Conservation (phyloP, 2,888 invertebrate species). For the Gandaritis pyraliata region DNA sequence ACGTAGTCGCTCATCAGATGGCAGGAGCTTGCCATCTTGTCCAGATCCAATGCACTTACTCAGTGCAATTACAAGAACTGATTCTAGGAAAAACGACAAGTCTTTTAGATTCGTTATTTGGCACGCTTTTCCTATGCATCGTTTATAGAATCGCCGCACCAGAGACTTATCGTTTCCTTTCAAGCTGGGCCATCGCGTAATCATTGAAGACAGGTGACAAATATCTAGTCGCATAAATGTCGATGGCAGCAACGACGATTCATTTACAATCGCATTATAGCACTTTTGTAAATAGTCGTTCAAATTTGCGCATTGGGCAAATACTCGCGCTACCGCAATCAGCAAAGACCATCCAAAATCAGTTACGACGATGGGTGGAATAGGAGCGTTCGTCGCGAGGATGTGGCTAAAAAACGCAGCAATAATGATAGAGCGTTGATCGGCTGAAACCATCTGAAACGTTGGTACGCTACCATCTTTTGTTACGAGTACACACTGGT, state of each 20-base stretch:
- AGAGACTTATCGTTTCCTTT: neutral
- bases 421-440: too few species aligned
- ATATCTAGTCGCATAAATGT: conserved; percentile 1
- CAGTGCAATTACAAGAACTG: neutral
- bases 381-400: too few species aligned
- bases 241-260: neutral
- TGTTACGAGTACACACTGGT: too few species aligned
- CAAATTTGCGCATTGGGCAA: too few species aligned
- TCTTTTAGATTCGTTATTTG: neutral
- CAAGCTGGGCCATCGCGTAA: conserved; percentile 1
- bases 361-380: too few species aligned
- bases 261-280: neutral
- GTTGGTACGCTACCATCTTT: too few species aligned
- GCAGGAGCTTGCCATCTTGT: neutral
- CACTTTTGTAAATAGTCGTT: neutral
- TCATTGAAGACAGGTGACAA: neutral
- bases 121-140: neutral
- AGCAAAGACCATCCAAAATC: too few species aligned
- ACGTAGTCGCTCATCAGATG: neutral
- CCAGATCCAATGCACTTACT: neutral
- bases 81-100: neutral
- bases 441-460: too few species aligned
- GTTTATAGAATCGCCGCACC: conserved; percentile 1
- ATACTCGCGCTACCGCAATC: too few species aligned
- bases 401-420: too few species aligned